A percentile compares a stretch with the other conserved stretches of the same genome.
Conservation (phyloP, 2,888 invertebrate genomes). For the Anoncus sp. region DNA sequence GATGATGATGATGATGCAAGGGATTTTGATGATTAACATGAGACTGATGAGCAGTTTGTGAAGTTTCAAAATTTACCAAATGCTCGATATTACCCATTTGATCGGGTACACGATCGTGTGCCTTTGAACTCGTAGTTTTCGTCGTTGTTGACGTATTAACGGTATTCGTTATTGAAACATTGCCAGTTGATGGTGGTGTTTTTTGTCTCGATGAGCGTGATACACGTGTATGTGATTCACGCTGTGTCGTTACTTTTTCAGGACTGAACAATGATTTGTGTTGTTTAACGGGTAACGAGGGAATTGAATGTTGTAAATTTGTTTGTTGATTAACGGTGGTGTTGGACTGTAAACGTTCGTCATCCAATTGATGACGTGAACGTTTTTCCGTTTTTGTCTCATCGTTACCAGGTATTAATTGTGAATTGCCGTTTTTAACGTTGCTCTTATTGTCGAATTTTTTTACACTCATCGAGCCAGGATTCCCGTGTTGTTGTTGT, state of each 20-base stretch:
- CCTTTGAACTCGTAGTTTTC: conserved; percentile 57
- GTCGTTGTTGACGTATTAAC: neutral
- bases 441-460: conserved; percentile 70
- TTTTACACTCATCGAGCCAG: neutral
- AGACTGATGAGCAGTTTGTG: conserved; percentile 39
- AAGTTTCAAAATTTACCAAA: conserved; percentile 62
- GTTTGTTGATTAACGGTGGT: conserved; percentile 74
- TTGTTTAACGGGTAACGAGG: conserved; percentile 75
- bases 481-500: conserved; percentile 10
- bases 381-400: conserved; percentile 80
- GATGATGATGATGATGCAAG: conserved; percentile 38
- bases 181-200: conserved; percentile 83
- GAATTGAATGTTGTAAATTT: neutral
- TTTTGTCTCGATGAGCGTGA: conserved; percentile 85
- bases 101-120: conserved; percentile 61
- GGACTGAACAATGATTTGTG: conserved; percentile 87
- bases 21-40: conserved; percentile 27
- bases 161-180: conserved; percentile 68
- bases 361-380: conserved; percentile 67
- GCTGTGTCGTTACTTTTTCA: conserved; percentile 85
- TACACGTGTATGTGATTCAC: conserved; percentile 81
- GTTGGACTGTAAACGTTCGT: conserved; percentile 60
- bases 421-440: conserved; percentile 73
- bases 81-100: conserved; percentile 68
- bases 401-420: conserved; percentile 60